Conservation (phyloP, 2,797 vertebrate species). For the Acomys russatus region DNA sequence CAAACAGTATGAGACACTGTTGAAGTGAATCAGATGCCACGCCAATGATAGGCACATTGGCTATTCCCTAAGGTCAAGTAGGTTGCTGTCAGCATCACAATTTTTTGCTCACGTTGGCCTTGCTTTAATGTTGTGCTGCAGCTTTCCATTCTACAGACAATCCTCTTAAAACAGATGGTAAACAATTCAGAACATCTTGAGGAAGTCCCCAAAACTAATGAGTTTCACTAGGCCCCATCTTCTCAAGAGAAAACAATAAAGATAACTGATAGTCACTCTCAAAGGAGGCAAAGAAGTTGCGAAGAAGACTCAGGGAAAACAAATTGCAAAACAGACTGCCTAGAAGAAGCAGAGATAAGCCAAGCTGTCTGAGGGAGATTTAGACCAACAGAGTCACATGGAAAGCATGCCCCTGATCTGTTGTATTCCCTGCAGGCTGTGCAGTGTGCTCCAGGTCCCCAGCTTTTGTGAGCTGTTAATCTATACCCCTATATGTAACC, state of each 20-base stretch:
- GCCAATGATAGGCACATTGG: background rate
- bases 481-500: background rate
- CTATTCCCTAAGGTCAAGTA: background rate
- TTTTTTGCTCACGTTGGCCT: background rate
- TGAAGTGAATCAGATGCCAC: background rate
- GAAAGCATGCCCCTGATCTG: too few relatives aligned
- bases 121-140: background rate
- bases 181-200: background rate
- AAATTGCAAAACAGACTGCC: background rate
- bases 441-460: too few relatives aligned
- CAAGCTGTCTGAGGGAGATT: background rate
- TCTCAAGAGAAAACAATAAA: background rate
- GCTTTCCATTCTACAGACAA: background rate
- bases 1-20: background rate
- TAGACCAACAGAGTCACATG: background rate
- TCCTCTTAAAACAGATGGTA: background rate
- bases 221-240: background rate
- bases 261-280: background rate
- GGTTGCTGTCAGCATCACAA: background rate
- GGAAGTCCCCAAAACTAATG: background rate
- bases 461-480: too few relatives aligned
- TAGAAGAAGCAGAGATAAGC: background rate
- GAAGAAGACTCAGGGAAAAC: background rate
- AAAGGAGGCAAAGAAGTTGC: background rate
- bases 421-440: too few relatives aligned